Evolutionary conservation across 1,140 invertebrate species (phyloP).

Genomic region (Geopemphigus sp.): DNA sequence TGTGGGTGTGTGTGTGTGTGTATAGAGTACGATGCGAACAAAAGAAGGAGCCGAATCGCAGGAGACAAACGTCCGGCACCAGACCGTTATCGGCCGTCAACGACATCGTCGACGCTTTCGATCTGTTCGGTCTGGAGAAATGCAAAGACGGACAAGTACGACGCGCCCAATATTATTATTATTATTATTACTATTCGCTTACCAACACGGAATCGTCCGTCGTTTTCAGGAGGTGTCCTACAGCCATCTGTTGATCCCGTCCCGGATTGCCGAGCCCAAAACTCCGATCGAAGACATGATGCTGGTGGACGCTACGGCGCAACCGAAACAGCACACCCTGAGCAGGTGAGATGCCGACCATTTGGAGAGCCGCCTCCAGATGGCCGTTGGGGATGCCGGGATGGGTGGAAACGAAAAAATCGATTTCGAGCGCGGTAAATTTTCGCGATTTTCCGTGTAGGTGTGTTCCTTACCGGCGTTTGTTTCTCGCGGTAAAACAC

Average conservation of each 20-base stretch:
- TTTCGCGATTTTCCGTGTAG: too few species aligned
- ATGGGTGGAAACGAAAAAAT: too few species aligned
- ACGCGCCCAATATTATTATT: slow-evolving; percentile 13
- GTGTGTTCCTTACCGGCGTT: too few species aligned
- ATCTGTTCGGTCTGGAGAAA: slow-evolving; percentile 76
- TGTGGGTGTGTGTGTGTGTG: too few species aligned
- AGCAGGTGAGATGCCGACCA: slow-evolving; percentile 33
- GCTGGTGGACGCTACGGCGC: background rate
- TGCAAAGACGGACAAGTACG: slow-evolving; percentile 81
- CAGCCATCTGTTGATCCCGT: slow-evolving; percentile 76
- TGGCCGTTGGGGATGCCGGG: too few species aligned
- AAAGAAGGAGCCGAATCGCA: slow-evolving; percentile 69
- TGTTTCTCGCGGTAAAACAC: too few species aligned
- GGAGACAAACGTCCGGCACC: slow-evolving; percentile 76
- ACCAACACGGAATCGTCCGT: background rate
- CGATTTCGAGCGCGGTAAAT: too few species aligned
- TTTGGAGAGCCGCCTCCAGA: too few species aligned
- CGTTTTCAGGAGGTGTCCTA: slow-evolving; percentile 74
- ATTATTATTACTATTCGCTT: too few species aligned
- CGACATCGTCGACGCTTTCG: slow-evolving; percentile 80
- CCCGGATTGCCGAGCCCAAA: slow-evolving; percentile 53
- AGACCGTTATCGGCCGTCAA: slow-evolving; percentile 79
- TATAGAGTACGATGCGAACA: slow-evolving; percentile 53
- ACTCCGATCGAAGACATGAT: slow-evolving; percentile 34
- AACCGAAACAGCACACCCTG: slow-evolving; percentile 13